A percentile compares a stretch with the other conserved stretches of the same genome.
These are phyloP conservation scores for Pantherophis vulpinus DNA, from an alignment of 2,797 vertebrate genomes.

Conservation along the genomic window DNA sequence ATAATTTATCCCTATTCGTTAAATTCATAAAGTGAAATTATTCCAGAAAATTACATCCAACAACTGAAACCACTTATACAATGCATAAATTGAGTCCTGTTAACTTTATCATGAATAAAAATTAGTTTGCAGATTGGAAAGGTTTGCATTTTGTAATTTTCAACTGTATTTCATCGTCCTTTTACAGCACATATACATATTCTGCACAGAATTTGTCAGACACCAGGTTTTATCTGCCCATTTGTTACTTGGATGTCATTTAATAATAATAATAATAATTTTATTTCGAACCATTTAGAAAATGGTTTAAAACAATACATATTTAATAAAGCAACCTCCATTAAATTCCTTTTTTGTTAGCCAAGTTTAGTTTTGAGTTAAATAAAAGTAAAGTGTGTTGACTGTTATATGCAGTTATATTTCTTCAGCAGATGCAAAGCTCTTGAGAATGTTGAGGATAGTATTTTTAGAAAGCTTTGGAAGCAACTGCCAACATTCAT, in stretches of 20 bases:
- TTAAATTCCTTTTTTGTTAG: conserved; percentile 44
- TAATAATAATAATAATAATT: too few relatives aligned
- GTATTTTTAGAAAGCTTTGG: conserved; percentile 42
- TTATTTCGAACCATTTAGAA: conserved; percentile 2
- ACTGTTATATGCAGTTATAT: conserved; percentile 48
- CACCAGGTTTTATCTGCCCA: neutral
- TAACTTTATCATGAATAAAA: neutral
- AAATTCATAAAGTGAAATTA: neutral
- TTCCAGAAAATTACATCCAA: neutral
- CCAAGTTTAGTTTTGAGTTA: conserved; percentile 28
- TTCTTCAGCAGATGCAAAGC: conserved; percentile 30
- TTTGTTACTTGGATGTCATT: neutral
- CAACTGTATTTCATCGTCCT: neutral
- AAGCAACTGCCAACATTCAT: conserved; percentile 39
- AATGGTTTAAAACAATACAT: conserved; percentile 16
- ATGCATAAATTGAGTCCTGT: too few relatives aligned
- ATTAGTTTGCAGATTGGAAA: neutral
- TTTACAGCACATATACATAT: neutral
- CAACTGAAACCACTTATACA: neutral
- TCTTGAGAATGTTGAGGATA: conserved; percentile 22
- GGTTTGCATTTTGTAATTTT: neutral
- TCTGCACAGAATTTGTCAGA: neutral
- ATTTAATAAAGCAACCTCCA: conserved; percentile 6
- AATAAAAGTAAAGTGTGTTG: conserved; percentile 36
- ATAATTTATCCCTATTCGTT: neutral